These are phyloP conservation scores for Sylvia borin DNA, from an alignment of 2,797 vertebrate genomes.

Conservation along the genomic window DNA sequence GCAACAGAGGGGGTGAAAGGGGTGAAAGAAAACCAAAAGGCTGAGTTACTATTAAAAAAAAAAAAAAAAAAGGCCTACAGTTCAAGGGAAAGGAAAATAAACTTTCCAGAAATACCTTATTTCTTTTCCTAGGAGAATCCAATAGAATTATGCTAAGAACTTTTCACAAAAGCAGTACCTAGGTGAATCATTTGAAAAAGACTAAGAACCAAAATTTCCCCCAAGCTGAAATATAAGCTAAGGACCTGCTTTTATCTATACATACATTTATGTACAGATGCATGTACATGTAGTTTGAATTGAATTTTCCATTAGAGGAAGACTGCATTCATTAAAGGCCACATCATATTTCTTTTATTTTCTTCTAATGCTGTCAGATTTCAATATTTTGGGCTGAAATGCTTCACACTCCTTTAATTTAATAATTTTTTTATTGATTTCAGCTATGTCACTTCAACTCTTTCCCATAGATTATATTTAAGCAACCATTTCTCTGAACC, in stretches of 20 bases:
- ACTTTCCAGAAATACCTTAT: constrained; percentile 8
- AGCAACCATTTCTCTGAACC: neutral
- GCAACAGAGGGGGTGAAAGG: constrained; percentile 10
- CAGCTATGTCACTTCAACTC: neutral
- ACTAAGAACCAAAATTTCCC: constrained; percentile 11
- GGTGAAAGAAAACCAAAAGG: constrained; percentile 39
- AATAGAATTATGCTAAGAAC: constrained; percentile 42
- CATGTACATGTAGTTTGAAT: neutral
- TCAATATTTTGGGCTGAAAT: neutral
- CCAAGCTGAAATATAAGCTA: neutral
- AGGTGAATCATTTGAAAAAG: constrained; percentile 56
- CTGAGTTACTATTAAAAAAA: neutral
- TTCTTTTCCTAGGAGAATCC: constrained; percentile 32
- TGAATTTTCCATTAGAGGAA: neutral
- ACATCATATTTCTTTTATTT: neutral
- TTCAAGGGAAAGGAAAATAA: neutral
- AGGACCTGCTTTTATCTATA: neutral
- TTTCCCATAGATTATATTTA: neutral
- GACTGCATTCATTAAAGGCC: neutral
- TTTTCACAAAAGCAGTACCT: constrained; percentile 56
- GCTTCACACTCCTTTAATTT: neutral
- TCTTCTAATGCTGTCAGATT: neutral
- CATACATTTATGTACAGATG: neutral
- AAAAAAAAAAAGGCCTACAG: neutral
- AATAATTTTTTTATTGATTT: neutral